A percentile compares a stretch with the other conserved stretches of the same genome.
Evolutionary conservation across 2,888 invertebrate genomes (phyloP).

Genomic region (Pammene fasciana): DNA sequence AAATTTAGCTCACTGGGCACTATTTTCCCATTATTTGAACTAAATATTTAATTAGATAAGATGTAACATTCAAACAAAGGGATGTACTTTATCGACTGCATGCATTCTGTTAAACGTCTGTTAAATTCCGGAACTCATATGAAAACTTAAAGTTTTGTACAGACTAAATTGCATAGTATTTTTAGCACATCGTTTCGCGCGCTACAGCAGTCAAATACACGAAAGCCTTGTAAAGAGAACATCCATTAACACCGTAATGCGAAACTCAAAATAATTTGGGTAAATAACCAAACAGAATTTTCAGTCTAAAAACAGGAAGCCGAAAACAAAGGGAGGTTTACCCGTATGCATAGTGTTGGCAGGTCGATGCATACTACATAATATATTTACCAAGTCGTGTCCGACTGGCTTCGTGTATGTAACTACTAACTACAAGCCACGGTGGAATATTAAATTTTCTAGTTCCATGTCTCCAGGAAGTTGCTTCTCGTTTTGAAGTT

Average conservation of each 20-base stretch:
- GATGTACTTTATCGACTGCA: too few relatives aligned
- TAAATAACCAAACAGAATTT: slow-evolving; percentile 12
- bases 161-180: too few relatives aligned
- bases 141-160: too few relatives aligned
- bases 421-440: slow-evolving; percentile 53
- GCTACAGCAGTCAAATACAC: not conserved
- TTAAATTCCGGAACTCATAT: too few relatives aligned
- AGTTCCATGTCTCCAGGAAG: slow-evolving; percentile 71
- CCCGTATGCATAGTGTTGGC: slow-evolving; percentile 14
- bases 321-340: slow-evolving; percentile 4
- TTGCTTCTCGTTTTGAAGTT: slow-evolving; percentile 66
- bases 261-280: not conserved
- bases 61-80: too few relatives aligned
- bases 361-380: slow-evolving; percentile 28
- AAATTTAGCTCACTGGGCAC: too few relatives aligned
- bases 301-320: not conserved
- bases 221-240: not conserved
- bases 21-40: too few relatives aligned
- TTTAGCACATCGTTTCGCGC: too few relatives aligned
- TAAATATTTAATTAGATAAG: too few relatives aligned
- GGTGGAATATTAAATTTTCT: slow-evolving; percentile 71
- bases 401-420: slow-evolving; percentile 35
- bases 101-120: too few relatives aligned
- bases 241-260: not conserved
- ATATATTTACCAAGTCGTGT: slow-evolving; percentile 38